Base-by-base conservation (phyloP, 2,888 invertebrate genomes). In the Tridacna crocea region DNA sequence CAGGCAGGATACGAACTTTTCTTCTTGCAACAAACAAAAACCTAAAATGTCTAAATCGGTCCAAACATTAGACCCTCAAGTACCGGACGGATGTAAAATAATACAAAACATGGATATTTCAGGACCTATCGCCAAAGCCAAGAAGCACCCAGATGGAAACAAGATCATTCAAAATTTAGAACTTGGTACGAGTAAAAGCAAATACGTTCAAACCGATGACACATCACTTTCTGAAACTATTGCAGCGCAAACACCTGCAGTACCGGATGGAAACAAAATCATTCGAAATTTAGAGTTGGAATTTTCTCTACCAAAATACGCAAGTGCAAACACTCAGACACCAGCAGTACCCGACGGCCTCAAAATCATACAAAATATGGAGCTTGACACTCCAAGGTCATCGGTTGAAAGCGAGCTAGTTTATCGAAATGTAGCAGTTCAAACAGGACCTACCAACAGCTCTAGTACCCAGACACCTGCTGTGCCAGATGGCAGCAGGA, bases 1-100 rank as follows among this genome's bases (percentile, higher is more conserved):
- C 15, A 22, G 55, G 22, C 46, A 68, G 48, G 55, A 48, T n/a
- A 46, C 36, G 0, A 19, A 46, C 75, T 19, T 70, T 6, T 75
- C 75, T 0, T 36, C 36, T 36, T n/a, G n/a, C n/a, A n/a, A n/a
- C n/a, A n/a, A n/a, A n/a, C 36, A 2, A 36, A 2, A 4, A 8
- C 46, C 58, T 48, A 47, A 70, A 51, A 48, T 60, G 15, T 60
- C 70, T 0, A 70, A 17, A 47, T 11, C 51, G 10, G 48, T 51
- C 10, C 70, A 70, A 70, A 70, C 51, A 22, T 17, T 6, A 15
- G 51, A 15, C 12, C 36, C 22, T 13, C 19, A 72, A 61, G 26
- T 75, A 8, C 82, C 77, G 6, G 79, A 83, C 66, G 83, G 83
- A 17, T 68, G 65, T 17, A 74, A 46, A 77, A 83, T 83, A 36